Evolutionary conservation across 2,888 invertebrate genomes (phyloP).

Genomic region (Morinoia aosen): DNA sequence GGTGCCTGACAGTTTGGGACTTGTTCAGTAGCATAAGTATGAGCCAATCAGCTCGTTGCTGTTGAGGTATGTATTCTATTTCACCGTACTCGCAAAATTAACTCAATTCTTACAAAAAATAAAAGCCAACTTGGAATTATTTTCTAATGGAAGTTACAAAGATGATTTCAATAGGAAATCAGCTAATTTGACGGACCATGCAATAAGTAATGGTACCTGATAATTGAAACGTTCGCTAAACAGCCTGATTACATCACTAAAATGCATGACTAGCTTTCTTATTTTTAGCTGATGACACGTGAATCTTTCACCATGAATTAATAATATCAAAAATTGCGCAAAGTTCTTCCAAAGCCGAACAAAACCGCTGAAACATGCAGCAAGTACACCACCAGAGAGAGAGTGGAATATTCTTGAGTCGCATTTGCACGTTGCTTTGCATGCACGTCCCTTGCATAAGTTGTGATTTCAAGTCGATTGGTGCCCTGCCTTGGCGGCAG

Average conservation of each 20-base stretch:
- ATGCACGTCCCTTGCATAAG: not conserved
- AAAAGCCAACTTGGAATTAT: no score
- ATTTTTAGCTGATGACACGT: not conserved
- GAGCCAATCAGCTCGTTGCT: no score
- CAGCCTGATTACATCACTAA: not conserved
- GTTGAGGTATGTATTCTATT: no score
- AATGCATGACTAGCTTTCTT: not conserved
- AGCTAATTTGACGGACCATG: no score
- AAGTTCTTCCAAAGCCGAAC: not conserved
- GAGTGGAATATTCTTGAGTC: not conserved
- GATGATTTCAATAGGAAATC: no score
- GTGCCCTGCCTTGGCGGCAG: not conserved
- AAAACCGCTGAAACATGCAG: not conserved
- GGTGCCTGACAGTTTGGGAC: no score
- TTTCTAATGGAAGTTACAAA: no score
- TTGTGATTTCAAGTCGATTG: not conserved
- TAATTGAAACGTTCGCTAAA: not conserved
- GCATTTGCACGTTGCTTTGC: not conserved
- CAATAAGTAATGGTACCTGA: not conserved
- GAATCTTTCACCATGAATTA: not conserved
- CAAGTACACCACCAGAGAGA: not conserved
- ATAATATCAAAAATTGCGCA: not conserved
- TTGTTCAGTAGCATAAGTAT: no score
- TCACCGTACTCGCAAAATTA: no score
- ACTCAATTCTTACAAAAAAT: no score